Conservation (phyloP, 92 coral and sea anemone genomes). For the Diadumene lineata region DNA sequence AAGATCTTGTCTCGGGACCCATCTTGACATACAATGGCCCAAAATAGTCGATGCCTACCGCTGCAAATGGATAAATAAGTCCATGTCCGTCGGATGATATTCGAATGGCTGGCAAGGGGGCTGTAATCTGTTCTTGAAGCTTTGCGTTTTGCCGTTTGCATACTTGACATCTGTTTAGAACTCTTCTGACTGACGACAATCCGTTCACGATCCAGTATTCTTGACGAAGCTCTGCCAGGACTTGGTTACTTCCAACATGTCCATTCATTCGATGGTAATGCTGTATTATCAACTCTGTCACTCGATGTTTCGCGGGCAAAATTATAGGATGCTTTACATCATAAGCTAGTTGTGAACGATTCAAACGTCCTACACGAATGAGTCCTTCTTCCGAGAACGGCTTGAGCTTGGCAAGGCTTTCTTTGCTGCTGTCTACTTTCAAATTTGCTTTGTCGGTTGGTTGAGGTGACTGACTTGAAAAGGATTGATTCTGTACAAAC, state of each 20-base stretch:
- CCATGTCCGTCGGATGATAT: slow-evolving; percentile 57
- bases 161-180: slow-evolving; percentile 37
- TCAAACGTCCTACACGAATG: slow-evolving; percentile 41
- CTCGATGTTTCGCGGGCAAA: slow-evolving; percentile 41
- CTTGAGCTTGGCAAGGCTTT: slow-evolving; percentile 5
- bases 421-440: slow-evolving; percentile 10
- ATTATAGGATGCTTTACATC: slow-evolving; percentile 52
- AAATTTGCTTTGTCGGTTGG: neutral
- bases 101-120: slow-evolving; percentile 51
- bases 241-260: slow-evolving; percentile 56
- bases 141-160: slow-evolving; percentile 56
- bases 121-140: slow-evolving; percentile 46
- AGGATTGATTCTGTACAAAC: slow-evolving; percentile 38
- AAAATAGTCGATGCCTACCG: slow-evolving; percentile 59
- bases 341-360: slow-evolving; percentile 30
- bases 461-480: neutral
- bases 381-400: slow-evolving; percentile 44
- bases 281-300: slow-evolving; percentile 21
- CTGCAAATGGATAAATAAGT: slow-evolving; percentile 53
- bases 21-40: slow-evolving; percentile 54
- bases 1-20: slow-evolving; percentile 49
- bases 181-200: slow-evolving; percentile 43
- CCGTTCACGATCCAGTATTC: slow-evolving; percentile 41
- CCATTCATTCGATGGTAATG: slow-evolving; percentile 41
- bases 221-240: slow-evolving; percentile 38